Evolutionary conservation across 2,113 vertebrate genomes (phyloP).

Genomic region (Gasterosteus nipponicus): DNA sequence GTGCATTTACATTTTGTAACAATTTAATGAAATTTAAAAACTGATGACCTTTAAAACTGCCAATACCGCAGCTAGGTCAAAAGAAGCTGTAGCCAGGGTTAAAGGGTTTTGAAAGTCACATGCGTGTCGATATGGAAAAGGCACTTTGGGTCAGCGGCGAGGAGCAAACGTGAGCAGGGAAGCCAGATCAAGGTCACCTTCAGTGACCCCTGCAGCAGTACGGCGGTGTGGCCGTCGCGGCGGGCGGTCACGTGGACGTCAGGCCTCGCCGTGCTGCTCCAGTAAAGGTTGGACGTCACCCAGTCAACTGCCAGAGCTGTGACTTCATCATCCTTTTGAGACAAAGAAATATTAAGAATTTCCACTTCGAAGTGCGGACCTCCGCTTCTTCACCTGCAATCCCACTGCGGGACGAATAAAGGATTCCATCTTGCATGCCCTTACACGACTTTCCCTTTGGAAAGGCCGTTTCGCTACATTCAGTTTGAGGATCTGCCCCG

Average conservation of each 20-base stretch:
- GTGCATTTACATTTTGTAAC: background rate
- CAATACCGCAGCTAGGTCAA: background rate
- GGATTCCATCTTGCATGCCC: background rate
- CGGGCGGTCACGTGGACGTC: constrained; percentile 81
- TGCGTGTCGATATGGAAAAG: background rate
- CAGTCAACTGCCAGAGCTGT: constrained; percentile 88
- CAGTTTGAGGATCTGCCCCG: constrained; percentile 77
- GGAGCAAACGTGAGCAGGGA: background rate
- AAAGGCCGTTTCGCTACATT: constrained; percentile 17
- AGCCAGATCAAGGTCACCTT: constrained; percentile 29
- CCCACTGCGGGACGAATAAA: no score
- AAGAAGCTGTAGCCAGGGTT: background rate
- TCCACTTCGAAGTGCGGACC: background rate
- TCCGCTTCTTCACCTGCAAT: background rate
- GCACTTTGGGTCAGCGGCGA: background rate
- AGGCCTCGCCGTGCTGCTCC: constrained; percentile 80
- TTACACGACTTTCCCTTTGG: background rate
- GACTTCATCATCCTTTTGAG: constrained; percentile 72
- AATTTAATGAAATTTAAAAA: background rate
- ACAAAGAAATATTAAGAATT: background rate
- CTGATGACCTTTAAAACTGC: no score
- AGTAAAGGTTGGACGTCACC: constrained; percentile 90
- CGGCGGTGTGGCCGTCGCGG: constrained; percentile 60
- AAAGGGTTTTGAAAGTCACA: background rate
- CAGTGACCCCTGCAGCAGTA: constrained; percentile 74